Evolutionary conservation across 2,113 vertebrate genomes (phyloP).

Genomic region (Okapia johnstoni): DNA sequence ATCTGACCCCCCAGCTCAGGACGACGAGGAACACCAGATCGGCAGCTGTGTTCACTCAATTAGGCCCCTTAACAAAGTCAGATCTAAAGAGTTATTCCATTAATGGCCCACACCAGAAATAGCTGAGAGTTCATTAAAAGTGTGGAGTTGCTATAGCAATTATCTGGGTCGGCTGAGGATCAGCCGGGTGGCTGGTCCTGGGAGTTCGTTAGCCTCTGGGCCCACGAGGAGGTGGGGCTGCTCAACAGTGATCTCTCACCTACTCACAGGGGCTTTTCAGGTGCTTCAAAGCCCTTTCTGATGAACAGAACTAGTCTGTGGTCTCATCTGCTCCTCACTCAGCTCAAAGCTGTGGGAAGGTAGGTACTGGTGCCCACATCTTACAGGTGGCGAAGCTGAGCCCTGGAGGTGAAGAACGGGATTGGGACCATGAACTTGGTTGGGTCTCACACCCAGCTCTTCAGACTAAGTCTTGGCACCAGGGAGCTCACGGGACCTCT

Average conservation of each 20-base stretch:
- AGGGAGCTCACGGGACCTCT: neutral
- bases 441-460: neutral
- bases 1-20: conserved; percentile 15
- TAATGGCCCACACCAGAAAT: conserved; percentile 64
- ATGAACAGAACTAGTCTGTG: neutral
- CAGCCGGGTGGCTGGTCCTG: conserved; percentile 11
- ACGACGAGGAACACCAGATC: neutral
- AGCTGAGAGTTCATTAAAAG: conserved; percentile 68
- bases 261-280: neutral
- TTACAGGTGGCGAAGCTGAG: neutral
- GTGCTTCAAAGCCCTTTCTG: neutral
- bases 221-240: neutral
- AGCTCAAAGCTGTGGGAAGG: neutral
- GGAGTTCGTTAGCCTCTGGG: conserved; percentile 59
- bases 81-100: conserved; percentile 64
- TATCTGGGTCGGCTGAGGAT: conserved; percentile 56
- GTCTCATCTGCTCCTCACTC: neutral
- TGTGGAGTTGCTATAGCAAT: conserved; percentile 70
- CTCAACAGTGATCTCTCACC: neutral
- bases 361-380: neutral
- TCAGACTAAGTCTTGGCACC: neutral
- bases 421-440: neutral
- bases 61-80: conserved; percentile 59
- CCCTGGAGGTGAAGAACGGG: neutral
- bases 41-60: conserved; percentile 24